Base-by-base conservation (phyloP, 2,888 invertebrate species). In the Mechanitis mazaeus region DNA sequence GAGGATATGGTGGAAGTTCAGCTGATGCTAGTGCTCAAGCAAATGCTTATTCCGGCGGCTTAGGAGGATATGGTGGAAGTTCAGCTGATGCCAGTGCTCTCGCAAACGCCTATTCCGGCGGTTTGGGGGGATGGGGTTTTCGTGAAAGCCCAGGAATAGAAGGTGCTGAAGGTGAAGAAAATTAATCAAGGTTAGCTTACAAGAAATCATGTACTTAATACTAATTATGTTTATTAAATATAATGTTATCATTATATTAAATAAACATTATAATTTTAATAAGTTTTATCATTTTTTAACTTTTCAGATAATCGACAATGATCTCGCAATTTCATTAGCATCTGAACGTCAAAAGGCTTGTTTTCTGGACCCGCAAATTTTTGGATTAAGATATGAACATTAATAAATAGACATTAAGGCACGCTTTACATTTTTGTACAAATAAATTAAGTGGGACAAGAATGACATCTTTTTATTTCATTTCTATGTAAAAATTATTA, bases 381-480 rank as follows among this genome's bases (percentile, higher is more conserved):
- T 67, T 68, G 68, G 54, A 70, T 71, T 70, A 69, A 56, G 45
- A 61, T 46, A 55, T 50, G 31, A 72, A 72, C 72, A 73, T 70
- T 64, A 55, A 61, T 67, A 71, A 72, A 71, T 67, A 68, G 70
- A 65, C 69, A 69, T 72, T 67, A 56, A 63, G 61, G 68, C 71
- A 75, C 73, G 73, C 71, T 74, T 75, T 67, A 68, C 70, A 65
- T 69, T 69, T 56, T 60, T 59, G 66, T 68, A 71, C 63, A 70
- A 72, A 71, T 68, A 71, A 69, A 69, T 68, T 50, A 31, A 71
- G 73, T 77, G 77, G 77, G 75, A 76, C 69, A 68, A 35, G 42
- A 60, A 61, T 46, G 35, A 20, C 42, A 2, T 4, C 7, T 42
- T 62, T 65, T 66, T 61, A 64, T 67, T 66, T 47, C 57, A 42